Evolutionary conservation across 2,797 vertebrate species (phyloP).

Genomic region (Sphenopsis melanotis): DNA sequence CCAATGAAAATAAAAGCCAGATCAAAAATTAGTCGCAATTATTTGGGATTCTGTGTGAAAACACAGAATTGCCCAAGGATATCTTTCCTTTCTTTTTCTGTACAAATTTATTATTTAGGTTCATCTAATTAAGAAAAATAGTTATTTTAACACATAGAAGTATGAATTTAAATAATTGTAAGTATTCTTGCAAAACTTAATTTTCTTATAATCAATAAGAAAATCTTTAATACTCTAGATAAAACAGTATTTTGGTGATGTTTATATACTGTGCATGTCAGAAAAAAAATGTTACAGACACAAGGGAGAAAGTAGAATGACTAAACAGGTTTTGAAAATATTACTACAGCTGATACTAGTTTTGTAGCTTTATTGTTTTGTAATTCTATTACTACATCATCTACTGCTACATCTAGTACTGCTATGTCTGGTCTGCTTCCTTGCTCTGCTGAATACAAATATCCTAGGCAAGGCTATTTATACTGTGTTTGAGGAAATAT

Average conservation of each 20-base stretch:
- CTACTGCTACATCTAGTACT: not conserved
- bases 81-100: not conserved
- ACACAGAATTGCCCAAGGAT: not conserved
- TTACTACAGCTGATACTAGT: not conserved
- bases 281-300: not conserved
- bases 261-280: not conserved
- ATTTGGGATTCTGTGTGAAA: not conserved
- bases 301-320: not conserved
- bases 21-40: not conserved
- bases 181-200: not conserved
- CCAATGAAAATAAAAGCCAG: not conserved
- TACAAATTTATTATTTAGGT: not conserved
- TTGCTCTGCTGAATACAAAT: not conserved
- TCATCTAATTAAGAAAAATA: not conserved
- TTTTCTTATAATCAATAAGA: not conserved
- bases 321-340: not conserved
- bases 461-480: not conserved
- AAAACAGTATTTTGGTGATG: not conserved
- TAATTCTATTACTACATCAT: not conserved
- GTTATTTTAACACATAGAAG: not conserved
- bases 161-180: not conserved
- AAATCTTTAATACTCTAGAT: not conserved
- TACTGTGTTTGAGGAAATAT: not conserved
- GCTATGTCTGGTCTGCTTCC: not conserved
- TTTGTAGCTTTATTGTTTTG: not conserved